phyloP scores from a whole-genome alignment of 2,888 invertebrate genomes.

The Aphrophora alni region DNA sequence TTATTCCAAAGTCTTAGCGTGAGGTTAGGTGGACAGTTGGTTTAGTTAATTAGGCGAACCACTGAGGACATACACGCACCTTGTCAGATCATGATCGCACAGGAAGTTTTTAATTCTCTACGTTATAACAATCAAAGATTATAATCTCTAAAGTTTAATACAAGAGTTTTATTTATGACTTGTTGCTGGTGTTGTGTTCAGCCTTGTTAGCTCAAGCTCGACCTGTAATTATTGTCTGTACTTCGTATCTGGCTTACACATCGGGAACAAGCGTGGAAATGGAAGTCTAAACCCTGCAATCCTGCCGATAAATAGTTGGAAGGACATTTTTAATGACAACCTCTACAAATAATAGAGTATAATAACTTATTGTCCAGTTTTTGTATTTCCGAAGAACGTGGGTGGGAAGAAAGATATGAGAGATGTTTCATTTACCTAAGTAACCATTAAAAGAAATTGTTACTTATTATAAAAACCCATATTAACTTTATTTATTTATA shows the following conservation, averaged over 20 bases:
- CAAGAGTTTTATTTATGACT: conserved; percentile 36
- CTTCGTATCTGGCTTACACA: not conserved
- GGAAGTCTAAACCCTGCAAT: not conserved
- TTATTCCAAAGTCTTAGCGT: not conserved
- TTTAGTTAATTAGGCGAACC: not conserved
- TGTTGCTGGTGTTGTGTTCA: too few species aligned
- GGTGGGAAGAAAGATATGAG: too few species aligned
- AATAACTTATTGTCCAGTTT: too few species aligned
- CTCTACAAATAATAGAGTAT: too few species aligned
- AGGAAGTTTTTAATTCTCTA: conserved; percentile 35
- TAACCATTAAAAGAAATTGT: too few species aligned
- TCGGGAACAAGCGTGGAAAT: conserved; percentile 12
- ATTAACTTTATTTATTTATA: too few species aligned
- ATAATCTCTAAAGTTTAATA: conserved; percentile 32
- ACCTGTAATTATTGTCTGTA: not conserved
- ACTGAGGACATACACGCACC: not conserved
- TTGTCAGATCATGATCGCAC: not conserved
- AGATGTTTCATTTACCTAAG: too few species aligned
- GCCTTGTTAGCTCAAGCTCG: conserved; percentile 32
- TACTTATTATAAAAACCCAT: too few species aligned
- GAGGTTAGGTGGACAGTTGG: not conserved
- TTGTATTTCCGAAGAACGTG: too few species aligned
- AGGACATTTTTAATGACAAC: not conserved
- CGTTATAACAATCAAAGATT: conserved; percentile 35
- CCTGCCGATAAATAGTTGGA: not conserved